These are phyloP conservation scores for Drosophila parvula DNA, from an alignment of 1,140 invertebrate species.

Conservation along the genomic window DNA sequence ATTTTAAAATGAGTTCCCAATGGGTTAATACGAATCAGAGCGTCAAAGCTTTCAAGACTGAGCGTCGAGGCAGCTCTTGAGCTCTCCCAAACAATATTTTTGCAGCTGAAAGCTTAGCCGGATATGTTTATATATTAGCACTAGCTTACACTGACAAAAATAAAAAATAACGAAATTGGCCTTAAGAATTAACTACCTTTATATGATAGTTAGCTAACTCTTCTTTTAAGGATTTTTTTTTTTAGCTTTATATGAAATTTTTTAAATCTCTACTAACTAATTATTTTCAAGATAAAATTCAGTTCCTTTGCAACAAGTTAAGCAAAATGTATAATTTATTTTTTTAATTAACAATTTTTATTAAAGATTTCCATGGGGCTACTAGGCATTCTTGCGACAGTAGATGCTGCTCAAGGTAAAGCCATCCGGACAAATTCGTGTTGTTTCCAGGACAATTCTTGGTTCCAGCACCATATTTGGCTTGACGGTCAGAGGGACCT, in stretches of 20 bases:
- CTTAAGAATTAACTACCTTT: no score
- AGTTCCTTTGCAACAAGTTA: no score
- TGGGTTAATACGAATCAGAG: not conserved
- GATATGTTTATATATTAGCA: not conserved
- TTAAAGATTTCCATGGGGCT: not conserved
- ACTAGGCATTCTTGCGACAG: constrained; percentile 53
- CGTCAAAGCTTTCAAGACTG: not conserved
- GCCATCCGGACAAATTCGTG: constrained; percentile 37
- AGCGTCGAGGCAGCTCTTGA: not conserved
- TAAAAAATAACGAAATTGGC: no score
- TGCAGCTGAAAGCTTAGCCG: not conserved
- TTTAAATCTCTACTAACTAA: no score
- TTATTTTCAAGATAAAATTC: no score
- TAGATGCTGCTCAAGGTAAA: constrained; percentile 20
- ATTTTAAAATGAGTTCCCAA: not conserved
- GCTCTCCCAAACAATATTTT: constrained; percentile 9
- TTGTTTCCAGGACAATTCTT: constrained; percentile 51
- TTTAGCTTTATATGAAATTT: no score
- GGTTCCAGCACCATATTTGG: constrained; percentile 22
- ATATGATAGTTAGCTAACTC: no score
- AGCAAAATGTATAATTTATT: not conserved
- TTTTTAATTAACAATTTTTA: not conserved
- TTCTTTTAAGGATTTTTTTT: no score
- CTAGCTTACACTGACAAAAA: constrained; percentile 21
- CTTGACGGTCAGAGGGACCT: not conserved